A percentile compares a stretch with the other conserved stretches of the same genome.
These are phyloP conservation scores for Plagiodera versicolora DNA, from an alignment of 2,888 invertebrate species.

Conservation along the genomic window DNA sequence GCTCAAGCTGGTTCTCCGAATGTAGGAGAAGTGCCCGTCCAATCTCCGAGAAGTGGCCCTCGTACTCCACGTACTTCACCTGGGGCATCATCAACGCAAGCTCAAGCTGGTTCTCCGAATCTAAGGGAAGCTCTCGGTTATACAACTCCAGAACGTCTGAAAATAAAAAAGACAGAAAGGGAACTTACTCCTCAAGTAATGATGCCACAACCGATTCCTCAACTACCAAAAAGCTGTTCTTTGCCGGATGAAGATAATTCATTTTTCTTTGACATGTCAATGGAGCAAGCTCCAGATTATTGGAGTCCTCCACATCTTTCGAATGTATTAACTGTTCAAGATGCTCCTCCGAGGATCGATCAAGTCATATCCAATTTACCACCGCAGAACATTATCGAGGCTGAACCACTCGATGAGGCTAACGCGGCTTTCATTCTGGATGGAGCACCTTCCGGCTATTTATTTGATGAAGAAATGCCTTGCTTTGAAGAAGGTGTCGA, in stretches of 20 bases:
- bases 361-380: not conserved
- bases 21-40: not conserved
- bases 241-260: not conserved
- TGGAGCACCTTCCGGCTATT: not conserved
- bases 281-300: not conserved
- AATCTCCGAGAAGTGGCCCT: not conserved
- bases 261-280: slow-evolving; percentile 1
- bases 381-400: slow-evolving; percentile 1
- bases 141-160: slow-evolving; percentile 6
- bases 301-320: not conserved
- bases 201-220: not conserved
- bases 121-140: not conserved
- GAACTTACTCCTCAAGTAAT: not conserved
- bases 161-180: not conserved
- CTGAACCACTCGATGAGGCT: not conserved
- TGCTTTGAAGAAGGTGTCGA: not conserved
- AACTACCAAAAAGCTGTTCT: not conserved
- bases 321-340: slow-evolving; percentile 2
- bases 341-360: not conserved
- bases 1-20: not conserved
- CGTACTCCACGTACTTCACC: not conserved
- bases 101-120: not conserved
- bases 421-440: not conserved
- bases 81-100: not conserved
- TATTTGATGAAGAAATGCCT: not conserved